Evolutionary conservation across 1,140 invertebrate species (phyloP), one percentile per base, ranked within the genome.

Genomic region (Apis florea): DNA sequence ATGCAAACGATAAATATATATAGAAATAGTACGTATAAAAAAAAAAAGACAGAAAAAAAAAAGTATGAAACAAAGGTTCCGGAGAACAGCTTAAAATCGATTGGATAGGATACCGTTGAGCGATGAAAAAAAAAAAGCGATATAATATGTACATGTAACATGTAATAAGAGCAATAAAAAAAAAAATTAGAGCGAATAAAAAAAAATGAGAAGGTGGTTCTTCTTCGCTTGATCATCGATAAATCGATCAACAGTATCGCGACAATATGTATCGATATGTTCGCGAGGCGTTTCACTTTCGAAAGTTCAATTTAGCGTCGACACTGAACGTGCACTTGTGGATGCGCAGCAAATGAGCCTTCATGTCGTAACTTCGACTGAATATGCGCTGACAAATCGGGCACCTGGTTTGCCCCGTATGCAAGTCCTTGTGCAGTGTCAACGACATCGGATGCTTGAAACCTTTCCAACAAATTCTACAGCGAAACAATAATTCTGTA

Each of bases 401-500:
- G 81, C 95, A 96, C 87, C 94, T 94, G 13, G 95, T 96, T 92
- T 96, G 96, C 56, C 96, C 96, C 71, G 96, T 96, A 90, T 97
- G 96, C 81, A 96, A 95, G 90, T 96, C 95, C 90, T 96, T 96
- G 90, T 97, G 96, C 12, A 96, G 95, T 75, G 96, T 95, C 66
- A 97, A 93, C 61, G 96, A 97, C 87, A 96, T 96, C 74, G 96
- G 96, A 86, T 96, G 96, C 84, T 96, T 97, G 91, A 97, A 97
- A 68, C 95, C 95, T 94, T 97, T 96, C 87, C 95, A 96, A 93
- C 96, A 97, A 88, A 95, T 92, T 86, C 94, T 95, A 93, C 95
- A 96, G 79, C 94, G 93, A 92, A 95, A 95, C 89, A 95, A 94
- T 47, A 94, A 94, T 88, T 95, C 91, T 75, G 90, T 83, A 85